phyloP scores from a whole-genome alignment of 2,888 invertebrate genomes.

The Caenorhabditis doughertyi region DNA sequence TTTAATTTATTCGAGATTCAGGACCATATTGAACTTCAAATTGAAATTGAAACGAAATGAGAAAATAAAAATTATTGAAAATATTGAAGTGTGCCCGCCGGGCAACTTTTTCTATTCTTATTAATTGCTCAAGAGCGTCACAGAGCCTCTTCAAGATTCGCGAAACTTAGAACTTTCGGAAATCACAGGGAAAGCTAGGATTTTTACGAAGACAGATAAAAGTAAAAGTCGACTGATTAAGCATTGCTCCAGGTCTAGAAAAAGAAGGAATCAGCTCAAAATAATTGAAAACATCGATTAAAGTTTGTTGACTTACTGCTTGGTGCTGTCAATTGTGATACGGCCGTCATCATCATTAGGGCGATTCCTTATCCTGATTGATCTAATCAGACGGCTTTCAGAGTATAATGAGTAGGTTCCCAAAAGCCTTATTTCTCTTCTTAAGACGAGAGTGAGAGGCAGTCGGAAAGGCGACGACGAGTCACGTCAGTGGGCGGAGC shows the following conservation, averaged over 20 bases:
- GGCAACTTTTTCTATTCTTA: constrained; percentile 26
- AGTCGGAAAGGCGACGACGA: constrained; percentile 48
- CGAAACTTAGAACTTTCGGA: background rate
- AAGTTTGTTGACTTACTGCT: constrained; percentile 42
- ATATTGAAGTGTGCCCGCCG: constrained; percentile 25
- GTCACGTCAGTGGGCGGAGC: constrained; percentile 56
- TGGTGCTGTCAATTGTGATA: constrained; percentile 18
- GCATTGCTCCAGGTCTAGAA: too few species aligned
- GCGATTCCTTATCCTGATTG: background rate
- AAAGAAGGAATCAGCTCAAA: too few species aligned
- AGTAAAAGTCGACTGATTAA: too few species aligned
- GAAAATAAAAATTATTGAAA: constrained; percentile 26
- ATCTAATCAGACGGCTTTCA: background rate
- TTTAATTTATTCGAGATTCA: background rate
- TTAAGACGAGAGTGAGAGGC: constrained; percentile 44
- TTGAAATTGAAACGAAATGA: constrained; percentile 30
- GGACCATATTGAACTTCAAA: background rate
- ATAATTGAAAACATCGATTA: background rate
- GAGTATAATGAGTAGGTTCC: constrained; percentile 15
- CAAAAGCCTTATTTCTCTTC: constrained; percentile 18
- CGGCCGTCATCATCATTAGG: constrained; percentile 42
- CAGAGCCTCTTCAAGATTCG: background rate
- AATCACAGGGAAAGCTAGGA: background rate
- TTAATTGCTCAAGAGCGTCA: constrained; percentile 28
- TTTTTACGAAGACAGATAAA: too few species aligned